phyloP scores from a whole-genome alignment of 2,113 vertebrate genomes.

The Chunga burmeisteri region DNA sequence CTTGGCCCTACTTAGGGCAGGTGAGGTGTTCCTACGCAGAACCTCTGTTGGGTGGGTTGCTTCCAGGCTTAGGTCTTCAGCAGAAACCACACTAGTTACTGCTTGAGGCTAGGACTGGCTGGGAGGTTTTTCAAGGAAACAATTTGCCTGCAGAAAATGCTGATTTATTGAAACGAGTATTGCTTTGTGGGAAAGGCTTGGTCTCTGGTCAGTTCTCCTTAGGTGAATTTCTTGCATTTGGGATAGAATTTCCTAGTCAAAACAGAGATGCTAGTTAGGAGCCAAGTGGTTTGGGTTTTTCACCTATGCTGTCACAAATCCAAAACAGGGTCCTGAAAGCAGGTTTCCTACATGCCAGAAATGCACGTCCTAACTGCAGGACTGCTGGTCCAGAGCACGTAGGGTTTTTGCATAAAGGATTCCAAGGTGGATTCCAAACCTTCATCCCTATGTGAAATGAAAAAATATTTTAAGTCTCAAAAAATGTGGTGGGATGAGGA shows the following conservation, averaged over 20 bases:
- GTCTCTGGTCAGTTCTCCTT: neutral
- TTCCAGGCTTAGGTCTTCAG: neutral
- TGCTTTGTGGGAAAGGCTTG: neutral
- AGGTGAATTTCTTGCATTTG: neutral
- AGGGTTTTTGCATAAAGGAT: neutral
- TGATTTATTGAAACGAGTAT: neutral
- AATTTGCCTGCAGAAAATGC: neutral
- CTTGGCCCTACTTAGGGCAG: neutral
- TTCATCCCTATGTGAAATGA: neutral
- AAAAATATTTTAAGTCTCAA: neutral
- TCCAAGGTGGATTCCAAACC: neutral
- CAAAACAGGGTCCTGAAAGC: neutral
- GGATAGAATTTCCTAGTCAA: conserved; percentile 19
- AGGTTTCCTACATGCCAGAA: neutral
- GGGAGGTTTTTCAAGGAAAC: neutral
- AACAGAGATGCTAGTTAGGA: neutral
- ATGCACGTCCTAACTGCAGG: neutral
- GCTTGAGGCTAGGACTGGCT: neutral
- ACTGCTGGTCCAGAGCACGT: neutral
- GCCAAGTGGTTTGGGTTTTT: neutral
- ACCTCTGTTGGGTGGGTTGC: neutral
- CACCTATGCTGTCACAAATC: neutral
- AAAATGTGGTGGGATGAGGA: neutral
- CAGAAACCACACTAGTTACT: neutral
- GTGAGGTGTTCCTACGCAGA: neutral